A percentile compares a stretch with the other conserved stretches of the same genome.
Evolutionary conservation across 2,888 invertebrate genomes (phyloP).

Genomic region (Nipponacmea schrenckii): DNA sequence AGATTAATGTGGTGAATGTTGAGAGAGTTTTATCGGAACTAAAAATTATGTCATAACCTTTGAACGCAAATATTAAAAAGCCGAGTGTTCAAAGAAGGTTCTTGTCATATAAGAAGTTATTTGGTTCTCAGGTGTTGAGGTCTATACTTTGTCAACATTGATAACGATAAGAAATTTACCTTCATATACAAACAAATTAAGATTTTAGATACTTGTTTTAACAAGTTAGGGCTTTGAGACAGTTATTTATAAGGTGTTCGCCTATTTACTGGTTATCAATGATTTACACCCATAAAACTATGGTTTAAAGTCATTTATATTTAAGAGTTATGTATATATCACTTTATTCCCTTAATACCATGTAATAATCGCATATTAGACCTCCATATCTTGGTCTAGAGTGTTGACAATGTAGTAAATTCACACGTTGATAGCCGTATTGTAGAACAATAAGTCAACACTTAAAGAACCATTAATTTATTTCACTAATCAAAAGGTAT

Average conservation of each 20-base stretch:
- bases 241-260: neutral
- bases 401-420: slow-evolving; percentile 7
- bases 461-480: neutral
- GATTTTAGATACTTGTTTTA: slow-evolving; percentile 2
- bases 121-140: no score
- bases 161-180: neutral
- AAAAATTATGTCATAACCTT: no score
- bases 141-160: no score
- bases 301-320: neutral
- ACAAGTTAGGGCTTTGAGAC: neutral
- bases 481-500: slow-evolving; percentile 3
- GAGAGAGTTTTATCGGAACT: no score
- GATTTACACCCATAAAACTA: neutral
- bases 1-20: no score
- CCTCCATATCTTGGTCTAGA: neutral
- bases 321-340: neutral
- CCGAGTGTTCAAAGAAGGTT: no score
- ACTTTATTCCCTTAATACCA: neutral
- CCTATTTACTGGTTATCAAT: neutral
- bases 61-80: no score
- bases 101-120: no score
- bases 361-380: slow-evolving; percentile 7
- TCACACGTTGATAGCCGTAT: slow-evolving; percentile 8
- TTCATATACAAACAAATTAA: slow-evolving; percentile 1
- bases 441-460: slow-evolving; percentile 5